These are phyloP conservation scores for Kryphioiulus occultus DNA, from an alignment of 2,888 invertebrate genomes.

Conservation along the genomic window DNA sequence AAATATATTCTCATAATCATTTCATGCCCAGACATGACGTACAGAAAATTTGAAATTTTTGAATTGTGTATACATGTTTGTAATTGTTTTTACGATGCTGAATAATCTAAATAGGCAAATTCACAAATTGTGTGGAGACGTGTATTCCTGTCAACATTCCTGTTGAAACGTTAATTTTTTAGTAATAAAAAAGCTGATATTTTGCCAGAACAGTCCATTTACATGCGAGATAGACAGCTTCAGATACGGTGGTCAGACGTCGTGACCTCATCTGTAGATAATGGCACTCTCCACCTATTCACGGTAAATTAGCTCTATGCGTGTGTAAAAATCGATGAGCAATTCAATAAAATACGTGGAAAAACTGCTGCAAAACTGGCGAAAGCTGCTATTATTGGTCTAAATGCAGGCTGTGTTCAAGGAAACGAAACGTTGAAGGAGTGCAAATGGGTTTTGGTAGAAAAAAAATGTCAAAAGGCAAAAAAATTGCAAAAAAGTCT, in stretches of 20 bases:
- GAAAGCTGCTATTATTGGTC: not conserved
- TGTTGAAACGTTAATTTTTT: not conserved
- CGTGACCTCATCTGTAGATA: conserved; percentile 25
- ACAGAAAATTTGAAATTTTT: too few species aligned
- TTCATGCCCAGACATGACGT: too few species aligned
- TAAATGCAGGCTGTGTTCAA: not conserved
- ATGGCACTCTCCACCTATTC: conserved; percentile 25
- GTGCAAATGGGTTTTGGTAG: not conserved
- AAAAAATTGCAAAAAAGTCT: not conserved
- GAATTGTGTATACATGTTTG: too few species aligned
- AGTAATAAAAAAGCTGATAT: not conserved
- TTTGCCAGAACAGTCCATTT: not conserved
- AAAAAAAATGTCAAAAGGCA: not conserved
- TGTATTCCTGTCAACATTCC: too few species aligned
- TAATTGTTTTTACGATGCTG: too few species aligned
- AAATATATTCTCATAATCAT: too few species aligned
- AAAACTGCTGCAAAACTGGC: conserved; percentile 36
- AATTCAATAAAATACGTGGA: conserved; percentile 39
- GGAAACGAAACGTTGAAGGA: not conserved
- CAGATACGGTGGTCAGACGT: not conserved
- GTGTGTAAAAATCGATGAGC: conserved; percentile 21
- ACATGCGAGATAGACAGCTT: not conserved
- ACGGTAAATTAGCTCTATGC: not conserved
- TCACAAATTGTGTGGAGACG: too few species aligned
- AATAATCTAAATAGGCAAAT: too few species aligned